A percentile compares a stretch with the other conserved stretches of the same genome.
Conservation (phyloP, 2,113 vertebrate genomes). For the Pagrus major region DNA sequence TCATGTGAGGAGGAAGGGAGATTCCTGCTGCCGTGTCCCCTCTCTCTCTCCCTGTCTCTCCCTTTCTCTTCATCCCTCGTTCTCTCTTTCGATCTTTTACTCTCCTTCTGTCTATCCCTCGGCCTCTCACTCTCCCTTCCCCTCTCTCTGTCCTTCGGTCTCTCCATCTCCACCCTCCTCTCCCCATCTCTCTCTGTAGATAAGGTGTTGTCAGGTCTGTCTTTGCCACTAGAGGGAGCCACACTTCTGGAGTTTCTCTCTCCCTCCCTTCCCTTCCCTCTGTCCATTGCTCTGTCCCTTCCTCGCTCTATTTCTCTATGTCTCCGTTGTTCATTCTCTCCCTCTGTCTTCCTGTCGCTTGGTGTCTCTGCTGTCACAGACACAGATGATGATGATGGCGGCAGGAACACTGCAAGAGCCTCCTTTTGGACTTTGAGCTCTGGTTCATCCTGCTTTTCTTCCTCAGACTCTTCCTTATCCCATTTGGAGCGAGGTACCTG, state of each 20-base stretch:
- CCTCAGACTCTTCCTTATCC: conserved; percentile 91
- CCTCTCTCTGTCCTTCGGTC: conserved; percentile 8
- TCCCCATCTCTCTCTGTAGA: conserved; percentile 60
- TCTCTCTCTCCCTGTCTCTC: conserved; percentile 16
- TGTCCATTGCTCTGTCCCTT: conserved; percentile 76
- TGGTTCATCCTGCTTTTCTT: conserved; percentile 88
- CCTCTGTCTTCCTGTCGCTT: conserved; percentile 73
- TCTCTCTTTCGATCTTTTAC: conserved; percentile 18
- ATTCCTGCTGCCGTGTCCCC: conserved; percentile 43
- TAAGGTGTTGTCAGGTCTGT: not conserved
- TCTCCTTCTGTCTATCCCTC: conserved; percentile 6
- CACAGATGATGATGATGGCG: conserved; percentile 68
- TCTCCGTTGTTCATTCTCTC: conserved; percentile 80
- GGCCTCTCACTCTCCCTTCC: conserved; percentile 33
- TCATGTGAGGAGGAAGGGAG: conserved; percentile 62
- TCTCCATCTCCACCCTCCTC: conserved; percentile 66
- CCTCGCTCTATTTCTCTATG: conserved; percentile 77
- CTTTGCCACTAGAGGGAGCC: conserved; percentile 66
- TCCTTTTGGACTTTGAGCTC: conserved; percentile 27
- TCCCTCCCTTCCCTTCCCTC: conserved; percentile 78
- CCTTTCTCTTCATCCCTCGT: conserved; percentile 64
- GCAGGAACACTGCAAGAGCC: not conserved
- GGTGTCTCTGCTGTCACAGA: conserved; percentile 29
- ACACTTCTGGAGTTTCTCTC: conserved; percentile 64
- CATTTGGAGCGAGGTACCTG: conserved; percentile 89